These are phyloP conservation scores for Drosophila emarginata DNA, from an alignment of 2,888 invertebrate species.

Conservation along the genomic window DNA sequence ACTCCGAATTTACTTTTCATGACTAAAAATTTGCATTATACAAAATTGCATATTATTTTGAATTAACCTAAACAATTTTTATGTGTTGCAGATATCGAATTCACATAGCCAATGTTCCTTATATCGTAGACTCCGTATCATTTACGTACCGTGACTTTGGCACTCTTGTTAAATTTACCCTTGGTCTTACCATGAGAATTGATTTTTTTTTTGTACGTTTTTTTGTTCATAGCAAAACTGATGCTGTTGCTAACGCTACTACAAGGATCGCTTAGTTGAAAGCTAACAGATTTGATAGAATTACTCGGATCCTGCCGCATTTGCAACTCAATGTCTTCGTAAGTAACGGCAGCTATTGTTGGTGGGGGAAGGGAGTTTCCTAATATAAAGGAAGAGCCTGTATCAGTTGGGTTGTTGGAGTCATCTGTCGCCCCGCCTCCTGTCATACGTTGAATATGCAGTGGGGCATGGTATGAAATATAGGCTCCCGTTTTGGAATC, in stretches of 20 bases:
- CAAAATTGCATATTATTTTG: neutral
- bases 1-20: neutral
- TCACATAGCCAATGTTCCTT: neutral
- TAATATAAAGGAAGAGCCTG: neutral
- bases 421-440: neutral
- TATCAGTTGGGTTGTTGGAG: constrained; percentile 2
- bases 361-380: neutral
- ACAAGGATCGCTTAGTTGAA: constrained; percentile 1
- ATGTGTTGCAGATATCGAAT: neutral
- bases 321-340: constrained; percentile 31
- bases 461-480: constrained; percentile 52
- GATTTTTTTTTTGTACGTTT: neutral
- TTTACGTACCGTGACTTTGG: neutral
- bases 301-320: neutral
- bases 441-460: constrained; percentile 14
- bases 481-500: constrained; percentile 32
- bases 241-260: neutral
- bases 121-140: neutral
- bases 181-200: constrained; percentile 14
- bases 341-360: constrained; percentile 24
- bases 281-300: constrained; percentile 18
- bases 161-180: neutral
- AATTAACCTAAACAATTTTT: neutral
- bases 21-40: constrained; percentile 13
- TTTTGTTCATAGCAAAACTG: constrained; percentile 5